These are phyloP conservation scores for Zenarchopterus dispar DNA, from an alignment of 2,797 vertebrate genomes.

Conservation along the genomic window DNA sequence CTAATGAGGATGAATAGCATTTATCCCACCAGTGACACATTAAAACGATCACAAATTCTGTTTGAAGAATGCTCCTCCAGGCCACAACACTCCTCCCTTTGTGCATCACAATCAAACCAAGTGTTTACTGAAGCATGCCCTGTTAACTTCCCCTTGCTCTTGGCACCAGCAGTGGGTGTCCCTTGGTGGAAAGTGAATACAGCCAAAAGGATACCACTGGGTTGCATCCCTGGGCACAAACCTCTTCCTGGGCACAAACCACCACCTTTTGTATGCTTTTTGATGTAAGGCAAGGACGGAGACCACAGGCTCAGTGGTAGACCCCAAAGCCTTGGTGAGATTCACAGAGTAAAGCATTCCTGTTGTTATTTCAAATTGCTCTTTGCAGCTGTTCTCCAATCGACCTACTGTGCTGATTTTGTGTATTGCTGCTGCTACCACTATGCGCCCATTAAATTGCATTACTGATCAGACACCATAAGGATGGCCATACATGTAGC, in stretches of 20 bases:
- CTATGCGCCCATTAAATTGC: constrained; percentile 46
- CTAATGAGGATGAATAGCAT: constrained; percentile 29
- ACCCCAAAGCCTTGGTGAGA: constrained; percentile 35
- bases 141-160: constrained; percentile 48
- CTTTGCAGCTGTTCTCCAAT: constrained; percentile 74
- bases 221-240: constrained; percentile 34
- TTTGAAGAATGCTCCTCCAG: constrained; percentile 61
- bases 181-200: constrained; percentile 39
- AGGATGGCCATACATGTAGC: constrained; percentile 52
- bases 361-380: constrained; percentile 64
- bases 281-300: constrained; percentile 30
- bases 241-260: constrained; percentile 20
- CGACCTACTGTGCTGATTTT: constrained; percentile 62
- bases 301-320: constrained; percentile 8
- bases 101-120: constrained; percentile 57
- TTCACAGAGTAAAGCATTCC: constrained; percentile 31
- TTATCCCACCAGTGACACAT: constrained; percentile 52
- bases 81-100: constrained; percentile 45
- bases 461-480: constrained; percentile 61
- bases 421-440: constrained; percentile 23
- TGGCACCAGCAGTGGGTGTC: constrained; percentile 38
- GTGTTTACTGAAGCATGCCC: constrained; percentile 58
- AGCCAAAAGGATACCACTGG: constrained; percentile 8
- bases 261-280: constrained; percentile 36
- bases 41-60: constrained; percentile 60